Evolutionary conservation across 2,113 vertebrate species (phyloP).

Genomic region (Trichomycterus rosablanca): DNA sequence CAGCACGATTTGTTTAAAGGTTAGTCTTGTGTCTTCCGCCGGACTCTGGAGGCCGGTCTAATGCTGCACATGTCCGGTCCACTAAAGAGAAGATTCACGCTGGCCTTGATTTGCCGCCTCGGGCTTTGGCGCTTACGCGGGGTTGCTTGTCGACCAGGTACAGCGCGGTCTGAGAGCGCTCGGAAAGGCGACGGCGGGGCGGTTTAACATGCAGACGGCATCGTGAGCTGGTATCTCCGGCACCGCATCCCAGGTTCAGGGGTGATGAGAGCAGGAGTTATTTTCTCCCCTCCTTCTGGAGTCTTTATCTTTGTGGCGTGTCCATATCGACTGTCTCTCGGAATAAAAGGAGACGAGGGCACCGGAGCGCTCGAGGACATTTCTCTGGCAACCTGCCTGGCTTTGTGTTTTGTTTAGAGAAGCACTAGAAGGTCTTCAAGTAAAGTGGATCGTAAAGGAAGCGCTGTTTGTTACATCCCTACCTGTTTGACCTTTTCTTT

Average conservation of each 20-base stretch:
- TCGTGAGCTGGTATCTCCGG: not conserved
- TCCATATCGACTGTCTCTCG: conserved; percentile 20
- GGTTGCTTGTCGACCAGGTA: conserved; percentile 9
- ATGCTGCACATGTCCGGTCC: conserved; percentile 29
- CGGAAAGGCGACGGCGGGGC: not conserved
- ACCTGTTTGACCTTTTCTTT: conserved; percentile 30
- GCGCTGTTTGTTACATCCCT: conserved; percentile 6
- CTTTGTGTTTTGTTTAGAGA: conserved; percentile 28
- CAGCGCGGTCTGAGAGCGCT: conserved; percentile 12
- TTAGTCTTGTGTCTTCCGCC: conserved; percentile 20
- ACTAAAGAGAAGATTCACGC: conserved; percentile 6
- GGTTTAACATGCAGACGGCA: conserved; percentile 4
- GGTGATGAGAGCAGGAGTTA: not conserved
- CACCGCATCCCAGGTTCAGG: not conserved
- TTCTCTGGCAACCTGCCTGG: conserved; percentile 70
- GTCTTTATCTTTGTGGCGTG: conserved; percentile 26
- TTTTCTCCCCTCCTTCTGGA: conserved; percentile 11
- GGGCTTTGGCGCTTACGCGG: conserved; percentile 3
- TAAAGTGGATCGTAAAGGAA: conserved; percentile 24
- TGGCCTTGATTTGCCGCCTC: conserved; percentile 20
- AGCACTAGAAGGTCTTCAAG: conserved; percentile 3
- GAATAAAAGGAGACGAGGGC: conserved; percentile 50
- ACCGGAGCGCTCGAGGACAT: conserved; percentile 67
- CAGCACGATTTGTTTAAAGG: conserved; percentile 28
- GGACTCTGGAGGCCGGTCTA: conserved; percentile 11